A percentile compares a stretch with the other conserved stretches of the same genome.
Conservation (phyloP, 1,140 invertebrate genomes). For the Riptortus pedestris region DNA sequence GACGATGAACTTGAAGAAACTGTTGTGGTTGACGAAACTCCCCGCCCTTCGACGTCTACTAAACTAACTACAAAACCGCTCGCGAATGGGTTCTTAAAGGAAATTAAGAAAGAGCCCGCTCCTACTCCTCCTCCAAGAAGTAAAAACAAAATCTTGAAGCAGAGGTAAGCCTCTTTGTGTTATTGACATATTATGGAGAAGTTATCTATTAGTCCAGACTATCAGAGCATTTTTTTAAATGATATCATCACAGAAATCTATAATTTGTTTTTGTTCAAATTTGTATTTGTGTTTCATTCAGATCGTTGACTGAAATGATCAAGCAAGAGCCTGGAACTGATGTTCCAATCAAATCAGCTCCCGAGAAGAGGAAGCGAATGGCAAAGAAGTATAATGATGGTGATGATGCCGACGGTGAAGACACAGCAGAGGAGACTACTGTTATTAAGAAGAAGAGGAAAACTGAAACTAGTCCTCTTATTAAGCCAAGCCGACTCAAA, state of each 20-base stretch:
- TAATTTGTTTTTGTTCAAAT: too few species aligned
- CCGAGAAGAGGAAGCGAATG: neutral
- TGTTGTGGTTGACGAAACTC: conserved; percentile 21
- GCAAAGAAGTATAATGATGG: neutral
- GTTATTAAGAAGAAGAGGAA: conserved; percentile 1
- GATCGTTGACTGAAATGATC: conserved; percentile 21
- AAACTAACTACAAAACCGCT: neutral
- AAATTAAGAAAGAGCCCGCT: neutral
- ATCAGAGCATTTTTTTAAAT: too few species aligned
- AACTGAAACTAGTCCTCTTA: neutral
- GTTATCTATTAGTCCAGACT: too few species aligned
- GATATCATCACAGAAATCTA: too few species aligned
- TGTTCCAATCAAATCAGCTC: neutral
- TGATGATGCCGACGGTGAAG: neutral
- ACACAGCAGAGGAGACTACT: neutral
- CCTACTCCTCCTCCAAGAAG: neutral
- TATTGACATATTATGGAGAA: neutral
- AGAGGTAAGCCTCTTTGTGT: neutral
- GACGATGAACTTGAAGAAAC: conserved; percentile 28
- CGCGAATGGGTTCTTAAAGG: neutral
- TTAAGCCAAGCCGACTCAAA: conserved; percentile 4
- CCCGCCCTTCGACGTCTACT: neutral
- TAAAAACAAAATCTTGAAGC: conserved; percentile 1
- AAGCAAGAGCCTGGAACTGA: neutral
- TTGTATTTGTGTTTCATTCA: too few species aligned